phyloP scores from a whole-genome alignment of 2,113 vertebrate genomes.

The Egretta garzetta region DNA sequence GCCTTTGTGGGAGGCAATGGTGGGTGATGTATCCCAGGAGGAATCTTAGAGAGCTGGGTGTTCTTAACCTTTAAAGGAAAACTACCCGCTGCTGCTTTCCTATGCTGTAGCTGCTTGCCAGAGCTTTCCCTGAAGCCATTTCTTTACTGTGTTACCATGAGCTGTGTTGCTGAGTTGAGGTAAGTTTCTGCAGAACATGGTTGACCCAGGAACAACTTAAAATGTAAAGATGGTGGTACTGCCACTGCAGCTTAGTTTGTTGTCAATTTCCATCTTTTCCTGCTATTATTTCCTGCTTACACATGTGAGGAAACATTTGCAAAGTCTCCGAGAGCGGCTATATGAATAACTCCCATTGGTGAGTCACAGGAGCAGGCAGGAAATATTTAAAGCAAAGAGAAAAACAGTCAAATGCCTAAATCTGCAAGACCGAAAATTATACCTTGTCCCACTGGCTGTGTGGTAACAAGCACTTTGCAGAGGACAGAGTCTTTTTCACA shows the following conservation, averaged over 20 bases:
- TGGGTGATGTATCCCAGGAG: not conserved
- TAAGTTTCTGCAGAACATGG: not conserved
- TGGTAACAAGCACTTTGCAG: not conserved
- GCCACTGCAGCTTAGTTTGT: not conserved
- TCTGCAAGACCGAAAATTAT: not conserved
- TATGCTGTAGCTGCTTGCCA: accelerated
- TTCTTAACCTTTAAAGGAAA: not conserved
- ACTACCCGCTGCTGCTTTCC: not conserved
- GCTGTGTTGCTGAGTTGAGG: not conserved
- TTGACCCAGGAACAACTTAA: not conserved
- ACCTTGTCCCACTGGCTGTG: accelerated
- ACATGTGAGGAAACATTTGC: not conserved
- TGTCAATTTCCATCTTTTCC: not conserved
- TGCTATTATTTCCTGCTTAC: not conserved
- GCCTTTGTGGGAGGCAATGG: not conserved
- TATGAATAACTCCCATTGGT: not conserved
- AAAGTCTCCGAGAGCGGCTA: not conserved
- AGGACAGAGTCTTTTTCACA: not conserved
- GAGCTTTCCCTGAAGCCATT: not conserved
- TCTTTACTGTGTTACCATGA: not conserved
- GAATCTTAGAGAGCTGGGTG: not conserved
- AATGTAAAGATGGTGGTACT: not conserved
- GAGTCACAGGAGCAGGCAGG: not conserved
- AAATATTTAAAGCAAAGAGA: not conserved
- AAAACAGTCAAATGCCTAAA: not conserved